Percentiles rank a stretch among this genome's conserved stretches.
Evolutionary conservation across 2,113 vertebrate genomes (phyloP).

Genomic region (Tylochromis polylepis): DNA sequence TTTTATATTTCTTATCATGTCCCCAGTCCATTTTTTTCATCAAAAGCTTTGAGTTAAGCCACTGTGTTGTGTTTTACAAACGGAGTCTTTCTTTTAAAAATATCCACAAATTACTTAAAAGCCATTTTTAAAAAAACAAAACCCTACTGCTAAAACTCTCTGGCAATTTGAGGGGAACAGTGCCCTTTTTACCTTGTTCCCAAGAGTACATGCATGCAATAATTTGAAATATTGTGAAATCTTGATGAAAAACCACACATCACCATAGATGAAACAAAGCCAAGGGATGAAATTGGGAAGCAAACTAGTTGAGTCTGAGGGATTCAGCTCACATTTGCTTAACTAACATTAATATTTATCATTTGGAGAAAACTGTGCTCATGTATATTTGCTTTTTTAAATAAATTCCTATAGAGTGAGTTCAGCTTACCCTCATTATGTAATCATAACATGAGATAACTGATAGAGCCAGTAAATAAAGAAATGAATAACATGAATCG

Average conservation of each 20-base stretch:
- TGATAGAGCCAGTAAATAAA: not conserved
- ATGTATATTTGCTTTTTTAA: not conserved
- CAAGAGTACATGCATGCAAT: slow-evolving; percentile 16
- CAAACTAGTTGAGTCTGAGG: not conserved
- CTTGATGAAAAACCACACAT: not conserved
- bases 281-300: slow-evolving; percentile 10
- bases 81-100: not conserved
- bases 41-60: not conserved
- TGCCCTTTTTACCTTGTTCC: slow-evolving; percentile 29
- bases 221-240: slow-evolving; percentile 44
- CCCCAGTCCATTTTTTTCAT: not conserved
- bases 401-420: not conserved
- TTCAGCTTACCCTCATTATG: not conserved
- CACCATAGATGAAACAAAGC: slow-evolving; percentile 12
- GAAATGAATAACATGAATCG: rapidly evolving
- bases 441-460: not conserved
- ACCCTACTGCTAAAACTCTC: slow-evolving; percentile 1
- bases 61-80: not conserved
- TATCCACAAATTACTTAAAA: not conserved
- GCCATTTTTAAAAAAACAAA: not conserved
- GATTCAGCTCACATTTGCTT: slow-evolving; percentile 15
- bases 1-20: not conserved
- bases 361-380: not conserved
- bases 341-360: slow-evolving; percentile 17
- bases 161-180: not conserved